Conservation (phyloP, 1,140 invertebrate species). For the Ericerus pela region DNA sequence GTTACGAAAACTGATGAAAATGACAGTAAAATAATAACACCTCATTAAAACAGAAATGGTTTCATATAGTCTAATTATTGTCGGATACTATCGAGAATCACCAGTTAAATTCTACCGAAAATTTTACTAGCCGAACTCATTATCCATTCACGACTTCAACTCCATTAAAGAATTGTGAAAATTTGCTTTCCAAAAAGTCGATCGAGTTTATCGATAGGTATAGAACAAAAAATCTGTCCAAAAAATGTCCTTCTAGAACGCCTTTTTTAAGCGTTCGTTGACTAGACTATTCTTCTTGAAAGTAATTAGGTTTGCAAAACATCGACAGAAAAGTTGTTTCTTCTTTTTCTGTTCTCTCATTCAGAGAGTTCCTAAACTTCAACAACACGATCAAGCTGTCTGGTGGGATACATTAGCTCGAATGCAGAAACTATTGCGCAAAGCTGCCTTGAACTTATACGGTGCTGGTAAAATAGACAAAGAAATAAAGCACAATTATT, state of each 20-base stretch:
- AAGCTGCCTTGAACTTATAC: constrained; percentile 71
- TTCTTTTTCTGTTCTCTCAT: constrained; percentile 21
- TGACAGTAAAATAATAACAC: no score
- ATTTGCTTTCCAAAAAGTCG: no score
- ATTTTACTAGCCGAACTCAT: no score
- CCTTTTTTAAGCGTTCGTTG: no score
- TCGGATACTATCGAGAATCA: background rate
- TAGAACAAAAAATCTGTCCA: background rate
- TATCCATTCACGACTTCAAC: no score
- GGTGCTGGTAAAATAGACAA: constrained; percentile 74
- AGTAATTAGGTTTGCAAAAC: no score
- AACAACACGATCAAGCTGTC: constrained; percentile 86
- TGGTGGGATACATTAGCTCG: constrained; percentile 96
- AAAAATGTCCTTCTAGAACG: background rate
- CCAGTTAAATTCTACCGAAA: no score
- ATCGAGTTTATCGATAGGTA: background rate
- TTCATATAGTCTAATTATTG: no score
- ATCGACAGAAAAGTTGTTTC: background rate
- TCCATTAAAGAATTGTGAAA: no score
- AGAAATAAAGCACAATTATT: constrained; percentile 94
- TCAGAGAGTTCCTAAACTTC: constrained; percentile 78
- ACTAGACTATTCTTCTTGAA: no score
- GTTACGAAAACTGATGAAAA: no score
- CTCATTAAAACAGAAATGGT: no score
- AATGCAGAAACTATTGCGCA: constrained; percentile 87